These are phyloP conservation scores for Solenopsis fugax DNA, from an alignment of 1,140 invertebrate genomes.

Conservation along the genomic window DNA sequence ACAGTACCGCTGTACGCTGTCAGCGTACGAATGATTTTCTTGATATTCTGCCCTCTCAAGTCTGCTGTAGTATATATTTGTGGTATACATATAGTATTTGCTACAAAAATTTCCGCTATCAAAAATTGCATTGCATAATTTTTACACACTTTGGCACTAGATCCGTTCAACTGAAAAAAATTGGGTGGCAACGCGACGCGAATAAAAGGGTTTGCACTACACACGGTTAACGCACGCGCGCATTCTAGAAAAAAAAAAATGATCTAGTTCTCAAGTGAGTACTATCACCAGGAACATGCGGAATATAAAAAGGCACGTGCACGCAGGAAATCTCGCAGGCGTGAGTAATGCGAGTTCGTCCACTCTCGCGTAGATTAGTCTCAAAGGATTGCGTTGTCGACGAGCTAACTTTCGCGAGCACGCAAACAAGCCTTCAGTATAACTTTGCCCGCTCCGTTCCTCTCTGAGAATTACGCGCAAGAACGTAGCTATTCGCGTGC, in stretches of 20 bases:
- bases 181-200: background rate
- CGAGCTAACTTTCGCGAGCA: constrained; percentile 30
- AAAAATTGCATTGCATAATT: constrained; percentile 1
- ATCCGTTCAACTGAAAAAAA: constrained; percentile 11
- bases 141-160: constrained; percentile 1
- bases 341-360: constrained; percentile 42
- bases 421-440: constrained; percentile 42
- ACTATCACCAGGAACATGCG: constrained; percentile 1
- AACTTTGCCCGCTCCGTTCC: constrained; percentile 18
- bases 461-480: constrained; percentile 42
- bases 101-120: constrained; percentile 8
- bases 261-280: constrained; percentile 40
- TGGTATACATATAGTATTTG: background rate
- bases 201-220: background rate
- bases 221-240: background rate
- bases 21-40: background rate
- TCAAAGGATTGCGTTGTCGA: constrained; percentile 41
- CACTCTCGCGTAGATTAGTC: constrained; percentile 41
- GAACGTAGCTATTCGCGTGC: constrained; percentile 18
- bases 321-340: constrained; percentile 16
- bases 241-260: constrained; percentile 26
- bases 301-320: constrained; percentile 42
- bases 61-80: background rate
- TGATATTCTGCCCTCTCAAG: background rate
- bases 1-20: background rate